phyloP scores from a whole-genome alignment of 2,113 vertebrate species.

The Holacanthus passer region DNA sequence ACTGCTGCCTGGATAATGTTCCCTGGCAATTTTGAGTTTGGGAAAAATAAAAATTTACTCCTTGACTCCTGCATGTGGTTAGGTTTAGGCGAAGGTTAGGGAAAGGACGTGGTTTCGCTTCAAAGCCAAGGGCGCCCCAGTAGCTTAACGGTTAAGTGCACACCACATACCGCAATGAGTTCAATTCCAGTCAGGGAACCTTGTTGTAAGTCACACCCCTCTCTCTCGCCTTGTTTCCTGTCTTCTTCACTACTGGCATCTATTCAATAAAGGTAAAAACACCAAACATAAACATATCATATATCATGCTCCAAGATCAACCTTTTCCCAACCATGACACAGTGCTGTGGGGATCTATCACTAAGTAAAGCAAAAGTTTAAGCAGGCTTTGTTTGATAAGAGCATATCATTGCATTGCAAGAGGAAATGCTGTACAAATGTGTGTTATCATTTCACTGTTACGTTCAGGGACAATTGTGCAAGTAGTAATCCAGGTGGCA shows the following conservation, averaged over 20 bases:
- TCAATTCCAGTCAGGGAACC: not conserved
- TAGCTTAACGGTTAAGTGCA: not conserved
- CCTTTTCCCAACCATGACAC: no score
- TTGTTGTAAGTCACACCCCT: not conserved
- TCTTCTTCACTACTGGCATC: not conserved
- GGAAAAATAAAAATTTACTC: no score
- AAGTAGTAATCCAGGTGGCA: not conserved
- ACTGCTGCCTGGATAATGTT: no score
- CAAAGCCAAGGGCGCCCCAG: not conserved
- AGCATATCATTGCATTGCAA: not conserved
- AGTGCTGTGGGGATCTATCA: not conserved
- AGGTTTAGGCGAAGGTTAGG: not conserved
- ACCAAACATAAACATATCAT: not conserved
- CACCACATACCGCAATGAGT: not conserved
- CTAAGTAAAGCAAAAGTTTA: no score
- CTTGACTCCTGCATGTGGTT: conserved; percentile 1
- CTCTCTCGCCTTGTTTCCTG: not conserved
- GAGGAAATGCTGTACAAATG: not conserved
- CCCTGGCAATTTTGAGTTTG: not conserved
- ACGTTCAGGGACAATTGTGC: not conserved
- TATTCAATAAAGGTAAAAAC: not conserved
- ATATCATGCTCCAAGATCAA: not conserved
- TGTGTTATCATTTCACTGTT: not conserved
- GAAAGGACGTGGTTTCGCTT: not conserved
- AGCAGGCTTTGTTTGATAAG: not conserved